These are phyloP conservation scores for Hedychridium roseum DNA, from an alignment of 2,888 invertebrate species.

Conservation along the genomic window DNA sequence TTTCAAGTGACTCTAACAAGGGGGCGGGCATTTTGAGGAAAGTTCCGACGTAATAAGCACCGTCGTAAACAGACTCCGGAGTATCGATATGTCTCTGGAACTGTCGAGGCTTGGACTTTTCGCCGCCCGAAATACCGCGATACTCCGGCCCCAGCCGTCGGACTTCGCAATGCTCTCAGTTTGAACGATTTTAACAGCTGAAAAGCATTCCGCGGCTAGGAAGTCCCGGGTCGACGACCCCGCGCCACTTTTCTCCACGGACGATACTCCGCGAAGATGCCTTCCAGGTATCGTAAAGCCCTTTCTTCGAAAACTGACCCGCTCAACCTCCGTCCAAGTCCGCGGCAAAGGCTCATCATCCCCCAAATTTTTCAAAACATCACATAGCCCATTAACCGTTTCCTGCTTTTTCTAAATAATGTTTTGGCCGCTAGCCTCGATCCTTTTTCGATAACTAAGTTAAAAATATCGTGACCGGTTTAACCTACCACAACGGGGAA, in stretches of 20 bases:
- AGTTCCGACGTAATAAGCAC: too few species aligned
- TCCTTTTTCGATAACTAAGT: conserved; percentile 16
- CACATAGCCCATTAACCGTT: too few species aligned
- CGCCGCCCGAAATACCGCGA: conserved; percentile 23
- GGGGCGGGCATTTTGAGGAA: too few species aligned
- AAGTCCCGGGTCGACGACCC: conserved; percentile 30
- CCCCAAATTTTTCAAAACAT: too few species aligned
- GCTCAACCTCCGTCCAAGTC: conserved; percentile 6
- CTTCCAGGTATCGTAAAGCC: conserved; percentile 29
- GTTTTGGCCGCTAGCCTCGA: too few species aligned
- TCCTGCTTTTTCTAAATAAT: too few species aligned
- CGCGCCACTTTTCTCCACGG: conserved; percentile 16
- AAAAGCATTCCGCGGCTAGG: conserved; percentile 36
- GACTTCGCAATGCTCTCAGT: conserved; percentile 23
- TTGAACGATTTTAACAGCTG: conserved; percentile 43
- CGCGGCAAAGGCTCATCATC: neutral
- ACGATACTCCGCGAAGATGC: conserved; percentile 13
- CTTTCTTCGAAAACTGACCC: conserved; percentile 26
- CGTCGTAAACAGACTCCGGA: conserved; percentile 1
- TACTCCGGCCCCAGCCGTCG: conserved; percentile 11
- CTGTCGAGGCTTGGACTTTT: conserved; percentile 11
- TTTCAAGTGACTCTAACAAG: too few species aligned
- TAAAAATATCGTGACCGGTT: conserved; percentile 10
- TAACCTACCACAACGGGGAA: conserved; percentile 27
- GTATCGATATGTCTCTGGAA: conserved; percentile 15